Conservation (phyloP, 2,797 vertebrate species). For the Lacerta agilis region DNA sequence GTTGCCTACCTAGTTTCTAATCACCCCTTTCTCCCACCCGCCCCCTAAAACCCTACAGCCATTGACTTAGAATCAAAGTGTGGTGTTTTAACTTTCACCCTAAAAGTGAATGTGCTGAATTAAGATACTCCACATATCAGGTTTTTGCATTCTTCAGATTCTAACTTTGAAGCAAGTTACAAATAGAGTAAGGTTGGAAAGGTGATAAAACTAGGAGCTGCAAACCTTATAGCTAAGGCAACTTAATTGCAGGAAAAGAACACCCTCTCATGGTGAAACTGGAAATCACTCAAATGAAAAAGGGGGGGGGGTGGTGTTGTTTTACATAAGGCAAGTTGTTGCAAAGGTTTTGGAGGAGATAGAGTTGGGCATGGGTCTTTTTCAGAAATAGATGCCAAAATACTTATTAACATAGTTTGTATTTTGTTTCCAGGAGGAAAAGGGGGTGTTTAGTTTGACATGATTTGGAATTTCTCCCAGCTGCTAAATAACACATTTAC, state of each 20-base stretch:
- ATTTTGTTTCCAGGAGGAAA: neutral
- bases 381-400: neutral
- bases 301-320: too few relatives aligned
- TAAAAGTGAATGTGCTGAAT: neutral
- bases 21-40: too few relatives aligned
- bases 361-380: neutral
- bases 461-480: neutral
- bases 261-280: constrained; percentile 25
- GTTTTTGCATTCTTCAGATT: neutral
- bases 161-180: neutral
- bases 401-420: neutral
- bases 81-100: neutral
- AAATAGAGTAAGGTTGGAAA: neutral
- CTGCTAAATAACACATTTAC: neutral
- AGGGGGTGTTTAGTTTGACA: neutral
- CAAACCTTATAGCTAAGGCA: neutral
- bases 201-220: neutral
- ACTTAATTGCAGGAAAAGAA: constrained; percentile 26
- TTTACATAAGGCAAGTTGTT: neutral
- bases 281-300: constrained; percentile 9
- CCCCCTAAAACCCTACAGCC: neutral
- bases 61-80: too few relatives aligned
- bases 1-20: neutral
- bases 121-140: neutral
- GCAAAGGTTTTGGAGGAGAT: neutral